Base-by-base conservation (phyloP, 2,113 vertebrate genomes). In the Eptesicus fuscus region DNA sequence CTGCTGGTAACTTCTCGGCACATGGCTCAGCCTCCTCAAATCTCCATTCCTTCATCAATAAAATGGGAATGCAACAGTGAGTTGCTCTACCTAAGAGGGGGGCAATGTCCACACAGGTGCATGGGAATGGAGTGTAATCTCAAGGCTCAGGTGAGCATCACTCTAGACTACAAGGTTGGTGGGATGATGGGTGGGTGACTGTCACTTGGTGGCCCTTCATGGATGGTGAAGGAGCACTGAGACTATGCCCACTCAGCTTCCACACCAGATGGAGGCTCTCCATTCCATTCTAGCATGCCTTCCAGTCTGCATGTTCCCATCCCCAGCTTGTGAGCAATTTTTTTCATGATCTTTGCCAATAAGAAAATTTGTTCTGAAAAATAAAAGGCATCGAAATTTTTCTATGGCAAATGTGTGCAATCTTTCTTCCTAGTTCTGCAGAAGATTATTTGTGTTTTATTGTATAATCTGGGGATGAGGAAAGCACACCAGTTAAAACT, bases 311-410 rank as follows among this genome's bases (percentile, higher is more conserved):
- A 9, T 22, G 17, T 40, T 35, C 37, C 10, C 37, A 51, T 82
- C 30, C 22, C 17, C 69, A 69, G 14, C 5, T 5, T 4, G 4
- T 5, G 35, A 5, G 22, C 12, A 35, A 25, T 86, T 35, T 35
- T 35, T 28, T 70, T 82, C 17, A 69, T 78, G 2, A 42, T 61
- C 28, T 90, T 32, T 90, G 25, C 35, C 9, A 49, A n/a, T 1
- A 74, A 30, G 28, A 93, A 79, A 73, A 83, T 51, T 70, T 70
- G 16, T 86, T 93, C 78, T 67, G 5, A 30, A 78, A 74, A 86
- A 44, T n/a, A 7, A 51, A 83, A 20, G 13, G 37, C 61, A 37
- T 18, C 35, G 37, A 74, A n/a, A 44, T 79, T 56, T 87, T 59
- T 83, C 85, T 28, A 0, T 49, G 47, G 30, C 51, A 86, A n/a